A percentile compares a stretch with the other conserved stretches of the same genome.
These are phyloP conservation scores for Artibeus lituratus DNA, from an alignment of 2,797 vertebrate genomes.

Conservation along the genomic window DNA sequence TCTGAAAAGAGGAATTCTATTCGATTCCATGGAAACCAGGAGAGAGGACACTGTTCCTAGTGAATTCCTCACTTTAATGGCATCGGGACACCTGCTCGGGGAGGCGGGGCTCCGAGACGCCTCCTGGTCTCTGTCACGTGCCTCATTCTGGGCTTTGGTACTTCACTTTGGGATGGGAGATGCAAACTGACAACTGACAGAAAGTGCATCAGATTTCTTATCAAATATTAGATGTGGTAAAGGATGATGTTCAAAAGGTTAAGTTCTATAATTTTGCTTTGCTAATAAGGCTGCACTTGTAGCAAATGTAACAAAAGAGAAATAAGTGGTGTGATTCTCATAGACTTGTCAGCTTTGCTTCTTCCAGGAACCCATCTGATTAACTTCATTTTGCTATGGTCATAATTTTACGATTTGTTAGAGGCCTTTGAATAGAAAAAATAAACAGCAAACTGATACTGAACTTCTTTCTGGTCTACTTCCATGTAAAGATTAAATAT, in stretches of 20 bases:
- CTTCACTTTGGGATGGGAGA: background rate
- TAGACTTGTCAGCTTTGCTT: background rate
- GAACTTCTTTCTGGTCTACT: background rate
- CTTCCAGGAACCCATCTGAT: background rate
- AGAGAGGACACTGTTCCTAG: background rate
- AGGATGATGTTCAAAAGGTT: background rate
- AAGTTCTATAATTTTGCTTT: background rate
- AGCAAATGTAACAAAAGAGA: background rate
- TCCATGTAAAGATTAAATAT: background rate
- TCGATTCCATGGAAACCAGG: rapidly evolving
- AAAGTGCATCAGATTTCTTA: background rate
- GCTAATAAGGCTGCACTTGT: background rate
- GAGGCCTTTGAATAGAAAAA: background rate
- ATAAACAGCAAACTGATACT: background rate
- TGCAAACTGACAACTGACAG: too few species aligned
- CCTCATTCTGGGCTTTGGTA: background rate
- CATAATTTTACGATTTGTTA: background rate
- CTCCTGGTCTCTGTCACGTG: too few species aligned
- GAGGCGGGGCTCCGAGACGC: rapidly evolving
- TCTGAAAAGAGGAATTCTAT: background rate
- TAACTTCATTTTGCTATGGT: background rate
- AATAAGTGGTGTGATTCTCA: background rate
- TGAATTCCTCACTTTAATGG: rapidly evolving
- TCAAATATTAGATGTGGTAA: background rate
- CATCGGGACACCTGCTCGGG: background rate